These are phyloP conservation scores for Malthinus flaveolus DNA, from an alignment of 2,888 invertebrate species.

Conservation along the genomic window DNA sequence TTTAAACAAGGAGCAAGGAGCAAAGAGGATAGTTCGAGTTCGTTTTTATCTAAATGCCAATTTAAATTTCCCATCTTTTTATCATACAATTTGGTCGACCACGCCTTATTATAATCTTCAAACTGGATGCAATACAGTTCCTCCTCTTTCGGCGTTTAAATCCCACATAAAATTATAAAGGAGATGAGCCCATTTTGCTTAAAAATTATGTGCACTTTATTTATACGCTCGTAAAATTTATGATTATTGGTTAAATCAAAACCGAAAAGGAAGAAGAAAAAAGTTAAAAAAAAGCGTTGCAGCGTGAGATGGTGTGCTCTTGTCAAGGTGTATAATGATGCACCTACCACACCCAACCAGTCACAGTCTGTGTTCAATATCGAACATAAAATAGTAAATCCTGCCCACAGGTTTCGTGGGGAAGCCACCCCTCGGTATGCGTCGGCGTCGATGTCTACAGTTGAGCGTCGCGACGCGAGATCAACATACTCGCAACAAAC, in stretches of 20 bases:
- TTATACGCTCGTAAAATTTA: not conserved
- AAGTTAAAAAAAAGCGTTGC: not conserved
- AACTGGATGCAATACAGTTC: constrained; percentile 34
- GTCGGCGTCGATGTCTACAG: constrained; percentile 52
- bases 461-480: constrained; percentile 49
- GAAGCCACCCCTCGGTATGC: constrained; percentile 52
- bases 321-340: constrained; percentile 56
- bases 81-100: constrained; percentile 37
- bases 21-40: not conserved
- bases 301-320: constrained; percentile 50
- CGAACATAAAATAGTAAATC: constrained; percentile 56
- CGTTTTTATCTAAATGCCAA: constrained; percentile 10
- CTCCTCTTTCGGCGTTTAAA: no score
- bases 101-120: constrained; percentile 50
- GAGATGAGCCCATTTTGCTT: not conserved
- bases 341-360: constrained; percentile 61
- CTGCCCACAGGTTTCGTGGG: constrained; percentile 54
- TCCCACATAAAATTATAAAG: no score
- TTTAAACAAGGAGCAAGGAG: no score
- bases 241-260: no score
- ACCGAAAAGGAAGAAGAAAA: not conserved
- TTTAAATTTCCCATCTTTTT: constrained; percentile 21
- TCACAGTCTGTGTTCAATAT: constrained; percentile 61
- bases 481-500: constrained; percentile 47
- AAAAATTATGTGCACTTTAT: constrained; percentile 3